Percentiles rank a stretch among this genome's conserved stretches.
Evolutionary conservation across 2,797 vertebrate genomes (phyloP).

Genomic region (Pseudochromis fuscus): DNA sequence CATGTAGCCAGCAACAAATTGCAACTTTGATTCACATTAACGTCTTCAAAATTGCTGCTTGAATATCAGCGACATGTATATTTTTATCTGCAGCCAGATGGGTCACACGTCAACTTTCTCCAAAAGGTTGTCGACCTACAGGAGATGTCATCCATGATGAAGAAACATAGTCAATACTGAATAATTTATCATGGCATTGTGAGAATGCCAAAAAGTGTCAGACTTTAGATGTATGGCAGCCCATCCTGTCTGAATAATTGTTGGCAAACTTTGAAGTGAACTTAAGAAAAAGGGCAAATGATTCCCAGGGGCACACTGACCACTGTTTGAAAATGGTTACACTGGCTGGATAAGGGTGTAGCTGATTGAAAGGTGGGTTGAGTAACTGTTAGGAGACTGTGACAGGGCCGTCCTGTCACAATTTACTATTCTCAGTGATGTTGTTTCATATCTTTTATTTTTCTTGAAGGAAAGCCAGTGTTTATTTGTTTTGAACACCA

Average conservation of each 20-base stretch:
- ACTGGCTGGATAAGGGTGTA: neutral
- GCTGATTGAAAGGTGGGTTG: conserved; percentile 15
- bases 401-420: neutral
- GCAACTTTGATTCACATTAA: conserved; percentile 8
- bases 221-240: neutral
- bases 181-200: conserved; percentile 33
- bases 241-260: conserved; percentile 15
- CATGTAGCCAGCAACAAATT: conserved; percentile 20
- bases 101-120: neutral
- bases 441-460: neutral
- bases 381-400: conserved; percentile 21
- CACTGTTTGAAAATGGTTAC: conserved; percentile 20
- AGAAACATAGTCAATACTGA: conserved; percentile 25
- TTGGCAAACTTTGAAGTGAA: conserved; percentile 35
- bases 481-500: neutral
- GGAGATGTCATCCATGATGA: conserved; percentile 8
- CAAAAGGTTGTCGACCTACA: neutral
- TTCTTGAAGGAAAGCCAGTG: neutral
- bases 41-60: conserved; percentile 8
- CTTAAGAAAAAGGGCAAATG: conserved; percentile 48
- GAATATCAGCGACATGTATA: conserved; percentile 10
- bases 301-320: conserved; percentile 37
- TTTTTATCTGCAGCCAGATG: conserved; percentile 5
- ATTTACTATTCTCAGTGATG: neutral
- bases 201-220: conserved; percentile 41